These are phyloP conservation scores for Caenorhabditis japonica DNA, from an alignment of 2,888 invertebrate genomes.

Conservation along the genomic window DNA sequence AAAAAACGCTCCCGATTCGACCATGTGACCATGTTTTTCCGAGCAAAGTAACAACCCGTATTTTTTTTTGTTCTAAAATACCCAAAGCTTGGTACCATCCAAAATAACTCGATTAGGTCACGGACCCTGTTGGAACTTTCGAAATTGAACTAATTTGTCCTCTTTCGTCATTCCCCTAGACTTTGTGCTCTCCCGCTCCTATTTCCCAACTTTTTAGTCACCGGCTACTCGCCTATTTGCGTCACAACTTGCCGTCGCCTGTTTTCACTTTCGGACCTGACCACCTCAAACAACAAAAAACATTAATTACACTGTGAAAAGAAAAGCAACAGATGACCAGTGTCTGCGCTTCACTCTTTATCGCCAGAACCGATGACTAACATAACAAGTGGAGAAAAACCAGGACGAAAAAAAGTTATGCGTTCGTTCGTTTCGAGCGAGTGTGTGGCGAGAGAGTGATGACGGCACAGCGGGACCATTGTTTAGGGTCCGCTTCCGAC, in stretches of 20 bases:
- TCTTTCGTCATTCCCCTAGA: not conserved
- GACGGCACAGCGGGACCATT: conserved; percentile 30
- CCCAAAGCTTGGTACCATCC: too few species aligned
- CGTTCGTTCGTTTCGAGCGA: conserved; percentile 7
- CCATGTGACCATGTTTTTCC: too few species aligned
- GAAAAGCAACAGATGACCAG: conserved; percentile 36
- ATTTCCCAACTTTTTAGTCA: conserved; percentile 24
- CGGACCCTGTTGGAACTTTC: conserved; percentile 15
- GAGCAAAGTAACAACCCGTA: too few species aligned
- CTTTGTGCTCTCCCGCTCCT: too few species aligned
- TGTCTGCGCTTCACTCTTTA: conserved; percentile 1
- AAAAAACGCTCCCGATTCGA: too few species aligned
- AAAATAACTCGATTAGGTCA: too few species aligned
- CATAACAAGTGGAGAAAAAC: conserved; percentile 1
- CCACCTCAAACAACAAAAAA: conserved; percentile 15
- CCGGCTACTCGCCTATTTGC: conserved; percentile 21
- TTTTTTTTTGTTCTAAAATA: too few species aligned
- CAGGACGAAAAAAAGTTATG: not conserved
- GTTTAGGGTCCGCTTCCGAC: conserved; percentile 27
- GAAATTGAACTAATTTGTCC: conserved; percentile 26
- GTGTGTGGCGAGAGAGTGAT: conserved; percentile 5
- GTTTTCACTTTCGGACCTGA: conserved; percentile 7
- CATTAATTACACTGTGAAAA: conserved; percentile 33
- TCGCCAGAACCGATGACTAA: not conserved
- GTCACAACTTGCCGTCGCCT: conserved; percentile 10